Percentiles rank a stretch among this genome's conserved stretches.
Conservation (phyloP, 1,140 invertebrate species). For the Drosophila kanapiae region DNA sequence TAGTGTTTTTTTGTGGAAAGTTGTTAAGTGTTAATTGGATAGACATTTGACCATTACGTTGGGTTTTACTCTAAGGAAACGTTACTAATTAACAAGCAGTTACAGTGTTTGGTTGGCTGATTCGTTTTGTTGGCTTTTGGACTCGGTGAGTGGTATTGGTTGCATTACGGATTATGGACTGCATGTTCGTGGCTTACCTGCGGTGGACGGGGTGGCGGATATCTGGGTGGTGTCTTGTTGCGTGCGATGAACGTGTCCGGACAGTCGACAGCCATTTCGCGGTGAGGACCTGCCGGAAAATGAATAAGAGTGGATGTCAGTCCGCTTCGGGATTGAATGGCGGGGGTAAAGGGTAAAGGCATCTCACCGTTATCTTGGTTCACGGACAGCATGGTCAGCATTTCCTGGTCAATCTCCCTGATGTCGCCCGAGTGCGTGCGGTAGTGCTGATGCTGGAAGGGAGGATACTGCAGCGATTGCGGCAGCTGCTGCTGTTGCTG, state of each 20-base stretch:
- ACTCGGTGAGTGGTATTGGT: background rate
- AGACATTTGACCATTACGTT: background rate
- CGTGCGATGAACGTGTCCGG: constrained; percentile 97
- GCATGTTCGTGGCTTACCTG: constrained; percentile 64
- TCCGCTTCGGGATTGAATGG: too few relatives aligned
- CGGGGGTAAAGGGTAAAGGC: too few relatives aligned
- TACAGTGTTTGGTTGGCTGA: constrained; percentile 6
- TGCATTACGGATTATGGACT: background rate
- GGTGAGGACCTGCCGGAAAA: constrained; percentile 89
- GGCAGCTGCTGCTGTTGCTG: constrained; percentile 46
- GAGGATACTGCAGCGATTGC: constrained; percentile 49
- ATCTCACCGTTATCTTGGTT: constrained; percentile 88
- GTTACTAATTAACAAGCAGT: background rate
- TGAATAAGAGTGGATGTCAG: background rate
- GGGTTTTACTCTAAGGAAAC: background rate
- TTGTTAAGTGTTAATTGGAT: background rate
- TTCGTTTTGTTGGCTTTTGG: background rate
- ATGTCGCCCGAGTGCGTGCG: constrained; percentile 80
- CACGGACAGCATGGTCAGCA: constrained; percentile 89
- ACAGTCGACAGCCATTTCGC: constrained; percentile 99
- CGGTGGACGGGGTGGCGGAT: constrained; percentile 91
- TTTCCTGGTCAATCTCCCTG: constrained; percentile 87
- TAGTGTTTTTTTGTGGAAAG: background rate
- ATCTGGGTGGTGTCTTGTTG: constrained; percentile 96
- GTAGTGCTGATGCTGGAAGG: constrained; percentile 65